Base-by-base conservation (phyloP, 2,797 vertebrate genomes). In the Cossypha dichroa region DNA sequence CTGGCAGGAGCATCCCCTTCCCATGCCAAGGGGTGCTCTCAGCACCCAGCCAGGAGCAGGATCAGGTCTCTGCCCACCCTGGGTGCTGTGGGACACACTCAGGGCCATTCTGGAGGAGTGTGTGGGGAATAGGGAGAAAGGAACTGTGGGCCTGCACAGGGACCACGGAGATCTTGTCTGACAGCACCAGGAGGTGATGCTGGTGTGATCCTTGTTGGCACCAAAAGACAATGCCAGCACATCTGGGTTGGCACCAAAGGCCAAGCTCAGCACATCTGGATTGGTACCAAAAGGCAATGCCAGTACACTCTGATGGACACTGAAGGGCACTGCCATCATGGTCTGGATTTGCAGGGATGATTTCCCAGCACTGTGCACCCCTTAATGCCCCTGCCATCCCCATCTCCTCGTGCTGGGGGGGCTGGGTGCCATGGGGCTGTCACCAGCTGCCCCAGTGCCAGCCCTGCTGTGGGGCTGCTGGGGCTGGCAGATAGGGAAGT, bases 21-120 rank as follows among this genome's bases (percentile, higher is more conserved):
- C 36, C 20, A 16, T 0, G 1, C 19, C 2, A 1, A 0, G 21
- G 45, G 28, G 31, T 15, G 40, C 1, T 0, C 6, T n/a, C 64
- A 84, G 60, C 48, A 56, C 48, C 52, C 0, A 0, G 31, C 14
- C 33, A 34, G 68, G 60, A 74, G 22, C 21, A 19, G 78, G 43
- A 70, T 20, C 25, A 19, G 78, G 33, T 52, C 1, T 0, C 49
- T 68, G 58, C 58, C 45, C 49, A 8, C 5, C 22, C 21, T 2
- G 10, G 38, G 41, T 12, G 48, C 77, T 43, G 59, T 10, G 46
- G 60, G 41, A 67, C 81, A 64, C 64, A 31, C 11, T 7, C 11
- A 11, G 63, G 29, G 28, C 11, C 40, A 51, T 5, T n/a, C 25
- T 1, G 0, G 55, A 58, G 51, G 40, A 4, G 1, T 5, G 19